Conservation (phyloP, 2,113 vertebrate genomes). For the Cheirogaleus medius region DNA sequence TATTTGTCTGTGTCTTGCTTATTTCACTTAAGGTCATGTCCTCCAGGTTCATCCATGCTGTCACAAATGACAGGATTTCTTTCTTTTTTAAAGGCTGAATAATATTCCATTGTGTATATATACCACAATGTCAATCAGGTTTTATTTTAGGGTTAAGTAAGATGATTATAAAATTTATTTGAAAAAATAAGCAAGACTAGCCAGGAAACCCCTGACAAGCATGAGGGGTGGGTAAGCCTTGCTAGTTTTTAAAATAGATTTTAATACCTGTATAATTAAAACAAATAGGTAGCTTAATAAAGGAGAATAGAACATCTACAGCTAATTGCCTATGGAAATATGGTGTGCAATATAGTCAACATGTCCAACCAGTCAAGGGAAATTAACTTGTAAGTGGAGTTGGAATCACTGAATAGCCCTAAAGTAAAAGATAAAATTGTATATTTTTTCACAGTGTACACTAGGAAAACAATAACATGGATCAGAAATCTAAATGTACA, state of each 20-base stretch:
- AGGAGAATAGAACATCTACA: not conserved
- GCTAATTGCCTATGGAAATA: not conserved
- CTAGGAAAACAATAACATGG: not conserved
- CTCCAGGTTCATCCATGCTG: not conserved
- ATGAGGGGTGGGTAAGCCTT: not conserved
- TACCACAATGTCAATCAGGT: not conserved
- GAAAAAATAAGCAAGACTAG: not conserved
- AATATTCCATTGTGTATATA: not conserved
- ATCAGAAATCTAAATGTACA: not conserved
- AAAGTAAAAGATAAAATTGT: not conserved
- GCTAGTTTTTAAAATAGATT: not conserved
- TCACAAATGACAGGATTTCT: not conserved
- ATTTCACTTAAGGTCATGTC: not conserved
- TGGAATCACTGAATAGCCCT: not conserved
- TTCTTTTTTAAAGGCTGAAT: not conserved
- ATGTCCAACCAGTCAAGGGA: not conserved
- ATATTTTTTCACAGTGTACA: not conserved
- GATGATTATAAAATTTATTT: not conserved
- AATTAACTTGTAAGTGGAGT: too few relatives aligned
- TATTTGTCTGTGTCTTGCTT: not conserved
- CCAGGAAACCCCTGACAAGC: not conserved
- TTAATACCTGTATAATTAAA: not conserved
- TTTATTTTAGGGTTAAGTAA: not conserved
- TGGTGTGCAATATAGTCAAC: not conserved
- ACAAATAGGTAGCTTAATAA: not conserved